Evolutionary conservation across 2,113 vertebrate species (phyloP), one percentile per base, ranked within the genome.

Genomic region (Alouatta palliata): DNA sequence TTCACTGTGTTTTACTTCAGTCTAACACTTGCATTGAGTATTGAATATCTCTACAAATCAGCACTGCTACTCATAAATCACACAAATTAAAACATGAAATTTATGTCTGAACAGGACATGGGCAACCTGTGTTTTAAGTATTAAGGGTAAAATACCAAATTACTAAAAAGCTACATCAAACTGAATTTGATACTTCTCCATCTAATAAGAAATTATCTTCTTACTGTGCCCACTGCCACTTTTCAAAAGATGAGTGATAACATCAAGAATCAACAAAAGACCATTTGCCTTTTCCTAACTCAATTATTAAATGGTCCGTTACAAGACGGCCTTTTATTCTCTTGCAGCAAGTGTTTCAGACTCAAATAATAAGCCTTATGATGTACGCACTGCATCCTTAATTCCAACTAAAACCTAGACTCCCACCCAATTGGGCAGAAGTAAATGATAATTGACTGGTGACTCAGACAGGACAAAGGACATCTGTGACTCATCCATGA

Each of bases 261-360:
- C 90, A 96, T 73, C 40, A 90, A 95, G 64, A 84, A 64, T 8
- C 61, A 68, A 56, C n/a, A 54, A 40, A 96, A 66, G 8, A 6
- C 27, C 71, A 80, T 56, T 40, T 94, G 58, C 19, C 88, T 96
- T 79, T 87, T 91, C 52, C 86, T 61, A 92, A 94, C 77, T 91
- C 77, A 86, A 58, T 94, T 95, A 97, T 93, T 88, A 94, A 97
- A 97, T 95, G 91, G 94, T 61, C 89, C 30, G 1, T 93, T 95
- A 66, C 43, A 96, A 87, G 70, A 73, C 32, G 10, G 49, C 58
- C 61, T 96, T 94, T 95, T 94, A 79, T 81, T 92, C 49, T 91
- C 23, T 80, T 92, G n/a, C 21, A 76, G 71, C 91, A 94, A 43
- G 5, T 80, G 75, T 30, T 95, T 97, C 76, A 71, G 70, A 96